phyloP scores from a whole-genome alignment of 2,797 vertebrate species.

The Pachyuromys duprasi region DNA sequence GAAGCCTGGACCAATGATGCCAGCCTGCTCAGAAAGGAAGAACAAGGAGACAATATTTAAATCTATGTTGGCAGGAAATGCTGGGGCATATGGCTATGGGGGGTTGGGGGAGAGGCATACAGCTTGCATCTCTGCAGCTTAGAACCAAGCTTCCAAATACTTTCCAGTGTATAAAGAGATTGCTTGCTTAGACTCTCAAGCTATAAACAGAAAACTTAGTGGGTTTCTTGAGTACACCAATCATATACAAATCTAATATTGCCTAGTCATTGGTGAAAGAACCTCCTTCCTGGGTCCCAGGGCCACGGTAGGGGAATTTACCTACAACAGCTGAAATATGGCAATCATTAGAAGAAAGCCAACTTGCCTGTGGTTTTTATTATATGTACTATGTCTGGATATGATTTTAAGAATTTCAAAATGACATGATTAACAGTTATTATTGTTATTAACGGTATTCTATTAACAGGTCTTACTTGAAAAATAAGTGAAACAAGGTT shows the following conservation, averaged over 20 bases:
- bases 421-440: not conserved
- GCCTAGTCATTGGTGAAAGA: not conserved
- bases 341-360: not conserved
- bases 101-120: not conserved
- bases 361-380: slow-evolving; percentile 5
- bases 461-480: not conserved
- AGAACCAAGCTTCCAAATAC: not conserved
- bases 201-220: not conserved
- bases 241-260: not conserved
- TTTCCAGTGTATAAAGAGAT: not conserved
- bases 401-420: not conserved
- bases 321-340: not conserved
- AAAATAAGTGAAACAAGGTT: not conserved
- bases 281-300: not conserved
- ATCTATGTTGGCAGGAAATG: slow-evolving; percentile 36
- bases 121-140: not conserved
- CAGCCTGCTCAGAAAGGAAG: not conserved
- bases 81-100: slow-evolving; percentile 10
- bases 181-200: not conserved
- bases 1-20: not conserved
- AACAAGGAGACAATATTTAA: not conserved
- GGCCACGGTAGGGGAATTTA: not conserved
- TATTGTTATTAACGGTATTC: not conserved
- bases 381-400: not conserved
- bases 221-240: slow-evolving; percentile 49